A percentile compares a stretch with the other conserved stretches of the same genome.
Evolutionary conservation across 2,888 invertebrate species (phyloP).

Genomic region (Hirtodrosophila alboralis): DNA sequence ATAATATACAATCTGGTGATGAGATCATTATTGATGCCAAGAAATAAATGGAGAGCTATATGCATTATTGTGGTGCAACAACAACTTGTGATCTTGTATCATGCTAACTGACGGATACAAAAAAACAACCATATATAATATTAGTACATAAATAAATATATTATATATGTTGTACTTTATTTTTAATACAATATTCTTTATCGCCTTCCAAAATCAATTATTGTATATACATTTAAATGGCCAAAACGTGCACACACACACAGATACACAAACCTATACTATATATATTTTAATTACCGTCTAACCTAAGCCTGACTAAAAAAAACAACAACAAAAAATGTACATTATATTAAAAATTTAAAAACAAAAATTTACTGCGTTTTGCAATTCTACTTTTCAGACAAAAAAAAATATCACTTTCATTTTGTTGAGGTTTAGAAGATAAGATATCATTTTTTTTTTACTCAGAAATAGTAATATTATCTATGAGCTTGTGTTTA

Average conservation of each 20-base stretch:
- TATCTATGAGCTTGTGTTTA: neutral
- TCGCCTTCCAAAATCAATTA: conserved; percentile 38
- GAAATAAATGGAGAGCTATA: conserved; percentile 75
- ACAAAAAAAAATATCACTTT: neutral
- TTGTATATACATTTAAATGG: conserved; percentile 62
- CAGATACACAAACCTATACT: conserved; percentile 22
- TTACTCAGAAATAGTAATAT: neutral
- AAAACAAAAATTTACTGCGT: conserved; percentile 18
- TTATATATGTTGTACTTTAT: conserved; percentile 19
- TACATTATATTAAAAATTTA: conserved; percentile 51
- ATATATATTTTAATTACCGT: conserved; percentile 40
- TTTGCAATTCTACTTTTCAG: neutral
- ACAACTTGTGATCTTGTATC: conserved; percentile 75
- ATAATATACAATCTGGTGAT: conserved; percentile 94
- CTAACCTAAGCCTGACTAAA: conserved; percentile 53
- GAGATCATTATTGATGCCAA: conserved; percentile 95
- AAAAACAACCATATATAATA: conserved; percentile 32
- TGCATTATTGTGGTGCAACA: conserved; percentile 56
- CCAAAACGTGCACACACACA: conserved; percentile 36
- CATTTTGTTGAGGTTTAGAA: neutral
- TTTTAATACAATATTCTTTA: conserved; percentile 34
- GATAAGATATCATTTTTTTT: conserved; percentile 24
- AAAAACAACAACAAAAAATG: conserved; percentile 29
- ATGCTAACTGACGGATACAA: conserved; percentile 52
- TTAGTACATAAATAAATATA: conserved; percentile 21